Evolutionary conservation across 2,888 invertebrate species (phyloP).

Genomic region (Eupelmus urozonus): DNA sequence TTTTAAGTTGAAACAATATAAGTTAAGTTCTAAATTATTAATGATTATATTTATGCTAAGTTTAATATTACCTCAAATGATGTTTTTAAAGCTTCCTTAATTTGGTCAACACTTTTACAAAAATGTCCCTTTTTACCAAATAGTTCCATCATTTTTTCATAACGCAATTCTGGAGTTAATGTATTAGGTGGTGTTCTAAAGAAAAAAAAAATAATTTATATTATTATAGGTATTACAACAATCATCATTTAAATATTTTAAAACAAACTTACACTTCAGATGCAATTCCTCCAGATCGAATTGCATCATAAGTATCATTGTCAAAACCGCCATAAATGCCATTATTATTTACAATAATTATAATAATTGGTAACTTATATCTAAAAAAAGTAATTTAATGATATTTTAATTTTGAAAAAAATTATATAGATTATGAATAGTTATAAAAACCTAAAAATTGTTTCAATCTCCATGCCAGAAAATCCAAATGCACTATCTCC

Average conservation of each 20-base stretch:
- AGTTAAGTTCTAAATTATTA: no score
- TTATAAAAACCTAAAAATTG: conserved; percentile 84
- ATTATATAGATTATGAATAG: not conserved
- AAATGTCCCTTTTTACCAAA: conserved; percentile 90
- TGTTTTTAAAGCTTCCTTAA: conserved; percentile 84
- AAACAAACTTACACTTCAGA: conserved; percentile 84
- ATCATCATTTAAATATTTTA: conserved; percentile 8
- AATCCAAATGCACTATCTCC: conserved; percentile 99
- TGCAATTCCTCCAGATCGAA: conserved; percentile 85
- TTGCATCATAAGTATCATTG: conserved; percentile 84
- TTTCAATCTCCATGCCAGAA: conserved; percentile 98
- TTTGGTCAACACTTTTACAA: conserved; percentile 87
- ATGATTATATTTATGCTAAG: conserved; percentile 59
- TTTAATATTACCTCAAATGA: conserved; percentile 79
- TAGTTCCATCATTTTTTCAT: conserved; percentile 94
- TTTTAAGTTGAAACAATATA: conserved; percentile 20
- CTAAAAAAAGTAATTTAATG: conserved; percentile 74
- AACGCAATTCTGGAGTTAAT: conserved; percentile 87
- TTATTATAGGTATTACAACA: no score
- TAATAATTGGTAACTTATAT: conserved; percentile 93
- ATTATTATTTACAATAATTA: conserved; percentile 96
- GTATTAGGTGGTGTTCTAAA: conserved; percentile 91
- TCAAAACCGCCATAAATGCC: conserved; percentile 95
- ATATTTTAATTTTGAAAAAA: conserved; percentile 73
- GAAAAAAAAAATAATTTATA: conserved; percentile 61